Conservation (phyloP, 1,140 invertebrate genomes). For the Cyclargus thomasi region DNA sequence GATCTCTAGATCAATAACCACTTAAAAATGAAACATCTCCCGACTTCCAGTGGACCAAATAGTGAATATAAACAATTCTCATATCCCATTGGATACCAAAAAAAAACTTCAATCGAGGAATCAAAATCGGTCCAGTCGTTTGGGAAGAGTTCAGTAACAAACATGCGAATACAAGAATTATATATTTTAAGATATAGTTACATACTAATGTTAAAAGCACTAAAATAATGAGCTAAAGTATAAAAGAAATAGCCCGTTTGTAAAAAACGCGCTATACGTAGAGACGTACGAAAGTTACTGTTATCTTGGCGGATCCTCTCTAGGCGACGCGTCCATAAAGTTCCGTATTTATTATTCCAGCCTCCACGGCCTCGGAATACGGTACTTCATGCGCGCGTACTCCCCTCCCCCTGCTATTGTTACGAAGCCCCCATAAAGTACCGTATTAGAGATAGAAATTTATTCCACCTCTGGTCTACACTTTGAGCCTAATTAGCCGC, state of each 20-base stretch:
- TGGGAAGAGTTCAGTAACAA: too few relatives aligned
- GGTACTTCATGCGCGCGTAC: constrained; percentile 67
- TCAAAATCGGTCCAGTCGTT: too few relatives aligned
- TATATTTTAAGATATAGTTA: too few relatives aligned
- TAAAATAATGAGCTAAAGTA: neutral
- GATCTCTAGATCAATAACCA: too few relatives aligned
- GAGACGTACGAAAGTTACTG: constrained; percentile 74
- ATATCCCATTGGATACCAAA: too few relatives aligned
- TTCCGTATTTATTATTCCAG: constrained; percentile 64
- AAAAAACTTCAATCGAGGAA: too few relatives aligned
- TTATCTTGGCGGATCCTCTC: constrained; percentile 76
- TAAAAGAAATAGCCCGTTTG: constrained; percentile 12
- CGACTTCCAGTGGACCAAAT: too few relatives aligned
- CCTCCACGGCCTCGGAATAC: constrained; percentile 47
- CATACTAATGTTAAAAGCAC: neutral
- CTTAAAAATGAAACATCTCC: too few relatives aligned
- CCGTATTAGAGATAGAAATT: constrained; percentile 49
- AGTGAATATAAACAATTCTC: too few relatives aligned
- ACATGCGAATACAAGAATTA: too few relatives aligned
- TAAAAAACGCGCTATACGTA: constrained; percentile 49
- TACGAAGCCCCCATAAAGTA: constrained; percentile 71
- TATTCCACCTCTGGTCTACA: constrained; percentile 63
- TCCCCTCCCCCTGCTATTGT: constrained; percentile 75
- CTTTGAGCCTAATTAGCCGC: constrained; percentile 43
- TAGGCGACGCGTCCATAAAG: constrained; percentile 71